A percentile compares a stretch with the other conserved stretches of the same genome.
Evolutionary conservation across 30 jellyfish, hydroid and myxozoan genomes (phyloP).

Genomic region (Aurelia coerulea): DNA sequence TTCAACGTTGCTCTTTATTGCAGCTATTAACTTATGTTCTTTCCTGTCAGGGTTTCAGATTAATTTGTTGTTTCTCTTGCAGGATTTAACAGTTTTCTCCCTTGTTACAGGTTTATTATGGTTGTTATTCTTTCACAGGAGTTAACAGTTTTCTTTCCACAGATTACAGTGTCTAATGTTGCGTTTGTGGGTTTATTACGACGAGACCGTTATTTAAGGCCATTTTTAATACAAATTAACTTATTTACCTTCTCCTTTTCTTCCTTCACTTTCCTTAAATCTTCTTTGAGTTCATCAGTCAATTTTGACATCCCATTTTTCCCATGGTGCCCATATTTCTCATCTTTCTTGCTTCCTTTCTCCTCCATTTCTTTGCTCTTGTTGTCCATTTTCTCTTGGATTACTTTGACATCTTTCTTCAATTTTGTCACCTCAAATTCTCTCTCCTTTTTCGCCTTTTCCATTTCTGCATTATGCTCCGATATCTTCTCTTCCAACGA

Average conservation of each 20-base stretch:
- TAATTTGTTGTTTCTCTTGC: too few species aligned
- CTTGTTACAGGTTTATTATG: too few species aligned
- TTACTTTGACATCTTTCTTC: conserved; percentile 63
- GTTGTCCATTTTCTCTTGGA: conserved; percentile 79
- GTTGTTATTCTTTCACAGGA: too few species aligned
- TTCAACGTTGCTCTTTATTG: too few species aligned
- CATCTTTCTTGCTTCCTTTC: conserved; percentile 44
- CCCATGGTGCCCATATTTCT: conserved; percentile 43
- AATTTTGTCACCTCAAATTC: conserved; percentile 75
- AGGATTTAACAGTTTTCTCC: too few species aligned
- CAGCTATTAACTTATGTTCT: too few species aligned
- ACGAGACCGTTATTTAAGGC: too few species aligned
- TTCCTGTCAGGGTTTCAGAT: too few species aligned
- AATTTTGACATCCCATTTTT: conserved; percentile 55
- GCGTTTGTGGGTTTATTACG: too few species aligned
- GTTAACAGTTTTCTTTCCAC: too few species aligned
- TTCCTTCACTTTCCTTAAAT: conserved; percentile 59
- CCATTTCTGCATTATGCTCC: conserved; percentile 56
- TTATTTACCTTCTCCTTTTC: conserved; percentile 62
- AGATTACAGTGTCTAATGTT: too few species aligned
- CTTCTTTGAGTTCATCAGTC: conserved; percentile 73
- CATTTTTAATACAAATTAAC: background rate
- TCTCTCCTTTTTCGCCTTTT: conserved; percentile 66
- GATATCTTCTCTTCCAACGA: conserved; percentile 23
- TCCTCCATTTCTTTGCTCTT: conserved; percentile 68